phyloP scores from a whole-genome alignment of 1,140 invertebrate species.

The Venturia canescens region DNA sequence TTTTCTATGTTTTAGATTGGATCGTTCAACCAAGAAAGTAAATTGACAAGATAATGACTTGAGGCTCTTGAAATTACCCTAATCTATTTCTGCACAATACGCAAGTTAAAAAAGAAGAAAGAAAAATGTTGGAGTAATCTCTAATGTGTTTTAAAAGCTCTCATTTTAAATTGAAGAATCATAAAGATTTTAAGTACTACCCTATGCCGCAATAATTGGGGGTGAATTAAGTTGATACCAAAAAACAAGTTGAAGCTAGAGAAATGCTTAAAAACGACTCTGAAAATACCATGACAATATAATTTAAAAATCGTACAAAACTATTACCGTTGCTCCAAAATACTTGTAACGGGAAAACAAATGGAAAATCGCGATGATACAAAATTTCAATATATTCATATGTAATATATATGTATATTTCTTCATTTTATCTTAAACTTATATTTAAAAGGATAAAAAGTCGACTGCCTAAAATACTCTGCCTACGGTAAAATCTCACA shows the following conservation, averaged over 20 bases:
- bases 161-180: conserved; percentile 10
- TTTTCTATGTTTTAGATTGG: not conserved
- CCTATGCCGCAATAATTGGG: not conserved
- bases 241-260: not conserved
- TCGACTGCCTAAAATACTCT: conserved; percentile 41
- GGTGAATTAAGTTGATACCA: not conserved
- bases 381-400: conserved; percentile 1
- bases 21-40: not conserved
- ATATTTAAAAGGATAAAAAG: not conserved
- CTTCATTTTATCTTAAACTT: conserved; percentile 29
- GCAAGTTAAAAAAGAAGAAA: not conserved
- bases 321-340: not conserved
- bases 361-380: not conserved
- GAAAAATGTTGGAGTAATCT: not conserved
- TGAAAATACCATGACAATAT: conserved; percentile 22
- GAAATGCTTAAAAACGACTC: not conserved
- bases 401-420: conserved; percentile 16
- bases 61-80: not conserved
- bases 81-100: not conserved
- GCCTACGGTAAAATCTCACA: conserved; percentile 1
- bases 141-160: not conserved
- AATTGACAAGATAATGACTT: not conserved
- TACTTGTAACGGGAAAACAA: not conserved
- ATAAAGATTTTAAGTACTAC: not conserved
- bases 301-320: conserved; percentile 10